These are phyloP conservation scores for Conus betulinus DNA, from an alignment of 1,140 invertebrate species.

Conservation along the genomic window DNA sequence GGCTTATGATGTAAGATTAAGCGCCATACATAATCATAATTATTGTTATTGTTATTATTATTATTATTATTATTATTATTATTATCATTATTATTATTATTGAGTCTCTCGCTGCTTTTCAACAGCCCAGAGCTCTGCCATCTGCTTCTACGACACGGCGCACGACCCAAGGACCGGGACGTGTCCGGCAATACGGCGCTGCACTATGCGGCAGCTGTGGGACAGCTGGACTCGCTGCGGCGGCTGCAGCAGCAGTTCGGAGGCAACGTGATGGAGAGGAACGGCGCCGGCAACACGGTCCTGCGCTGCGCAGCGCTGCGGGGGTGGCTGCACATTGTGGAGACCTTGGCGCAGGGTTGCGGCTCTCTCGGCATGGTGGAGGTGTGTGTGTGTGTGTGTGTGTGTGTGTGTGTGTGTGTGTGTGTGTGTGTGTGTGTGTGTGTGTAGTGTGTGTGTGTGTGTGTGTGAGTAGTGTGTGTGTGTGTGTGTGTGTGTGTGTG, in stretches of 20 bases:
- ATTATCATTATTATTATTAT: too few species aligned
- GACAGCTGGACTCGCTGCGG: background rate
- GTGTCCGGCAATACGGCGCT: background rate
- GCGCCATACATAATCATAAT: too few species aligned
- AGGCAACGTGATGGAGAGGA: background rate
- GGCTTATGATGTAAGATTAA: too few species aligned
- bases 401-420: too few species aligned
- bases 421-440: too few species aligned
- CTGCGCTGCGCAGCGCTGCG: background rate
- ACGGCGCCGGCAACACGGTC: background rate
- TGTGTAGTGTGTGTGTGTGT: too few species aligned
- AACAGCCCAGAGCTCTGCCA: background rate
- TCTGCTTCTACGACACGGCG: background rate
- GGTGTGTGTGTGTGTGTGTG: background rate
- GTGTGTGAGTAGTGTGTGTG: too few species aligned
- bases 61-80: too few species aligned
- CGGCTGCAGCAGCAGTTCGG: background rate
- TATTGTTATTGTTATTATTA: too few species aligned
- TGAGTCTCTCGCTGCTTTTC: too few species aligned
- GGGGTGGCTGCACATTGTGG: background rate
- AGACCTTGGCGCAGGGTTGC: background rate
- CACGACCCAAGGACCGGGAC: background rate
- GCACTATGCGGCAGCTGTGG: background rate
- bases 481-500: too few species aligned
- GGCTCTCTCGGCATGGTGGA: background rate